Evolutionary conservation across 2,113 vertebrate species (phyloP).

Genomic region (Penelope pileata): DNA sequence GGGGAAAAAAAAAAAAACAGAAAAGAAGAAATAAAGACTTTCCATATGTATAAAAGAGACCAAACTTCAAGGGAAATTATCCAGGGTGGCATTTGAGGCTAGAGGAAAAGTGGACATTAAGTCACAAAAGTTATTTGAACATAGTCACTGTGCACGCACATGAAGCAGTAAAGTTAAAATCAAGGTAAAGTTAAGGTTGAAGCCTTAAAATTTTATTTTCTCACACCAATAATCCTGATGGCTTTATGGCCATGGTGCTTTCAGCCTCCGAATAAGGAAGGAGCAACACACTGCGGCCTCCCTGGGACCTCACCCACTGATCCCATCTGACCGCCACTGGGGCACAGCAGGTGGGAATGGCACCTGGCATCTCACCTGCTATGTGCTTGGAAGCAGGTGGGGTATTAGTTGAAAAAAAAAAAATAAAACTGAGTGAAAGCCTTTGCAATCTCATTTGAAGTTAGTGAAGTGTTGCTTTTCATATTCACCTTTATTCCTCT

Average conservation of each 20-base stretch:
- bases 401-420: neutral
- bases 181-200: neutral
- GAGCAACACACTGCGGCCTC: neutral
- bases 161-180: rapidly evolving
- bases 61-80: neutral
- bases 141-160: neutral
- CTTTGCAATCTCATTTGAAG: neutral
- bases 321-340: neutral
- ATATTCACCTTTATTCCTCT: neutral
- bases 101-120: neutral
- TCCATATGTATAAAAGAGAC: neutral
- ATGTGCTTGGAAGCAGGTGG: neutral
- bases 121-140: neutral
- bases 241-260: neutral
- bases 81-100: neutral
- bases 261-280: neutral
- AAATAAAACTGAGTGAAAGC: neutral
- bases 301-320: neutral
- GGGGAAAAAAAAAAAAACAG: neutral
- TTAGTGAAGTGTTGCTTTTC: neutral
- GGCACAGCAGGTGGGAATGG: neutral
- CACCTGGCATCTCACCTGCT: neutral
- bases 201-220: neutral
- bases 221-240: neutral
- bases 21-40: slow-evolving; percentile 5